phyloP scores from a whole-genome alignment of 2,113 vertebrate species.

The Willisornis vidua region DNA sequence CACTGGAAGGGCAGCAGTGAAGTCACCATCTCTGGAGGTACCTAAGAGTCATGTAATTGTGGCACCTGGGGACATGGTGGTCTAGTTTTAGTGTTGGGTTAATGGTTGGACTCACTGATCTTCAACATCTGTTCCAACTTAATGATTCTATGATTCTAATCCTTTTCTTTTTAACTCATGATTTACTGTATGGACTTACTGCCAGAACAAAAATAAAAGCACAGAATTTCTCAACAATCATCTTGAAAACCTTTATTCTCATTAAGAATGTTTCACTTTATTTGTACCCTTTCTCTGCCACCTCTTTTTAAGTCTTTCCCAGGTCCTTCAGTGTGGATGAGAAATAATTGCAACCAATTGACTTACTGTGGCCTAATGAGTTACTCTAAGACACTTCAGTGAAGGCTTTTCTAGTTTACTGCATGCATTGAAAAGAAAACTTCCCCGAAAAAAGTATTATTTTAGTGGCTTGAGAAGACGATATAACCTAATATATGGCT shows the following conservation, averaged over 20 bases:
- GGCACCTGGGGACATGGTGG: no score
- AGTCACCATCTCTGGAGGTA: no score
- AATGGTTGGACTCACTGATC: neutral
- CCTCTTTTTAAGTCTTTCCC: neutral
- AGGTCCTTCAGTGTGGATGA: neutral
- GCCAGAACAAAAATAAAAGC: neutral
- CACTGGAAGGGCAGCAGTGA: no score
- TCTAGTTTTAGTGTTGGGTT: neutral
- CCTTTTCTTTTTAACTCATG: neutral
- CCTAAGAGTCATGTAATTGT: no score
- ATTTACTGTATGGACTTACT: neutral
- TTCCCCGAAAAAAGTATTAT: accelerated
- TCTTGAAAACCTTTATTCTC: neutral
- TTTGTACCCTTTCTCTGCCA: neutral
- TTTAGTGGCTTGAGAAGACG: neutral
- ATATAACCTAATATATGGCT: neutral
- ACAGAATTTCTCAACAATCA: neutral
- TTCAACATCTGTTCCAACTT: neutral
- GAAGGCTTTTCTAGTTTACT: neutral
- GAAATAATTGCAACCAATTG: neutral
- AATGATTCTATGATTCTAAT: neutral
- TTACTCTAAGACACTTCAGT: neutral
- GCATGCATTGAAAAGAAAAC: neutral
- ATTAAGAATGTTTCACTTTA: neutral
- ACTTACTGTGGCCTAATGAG: neutral